A percentile compares a stretch with the other conserved stretches of the same genome.
Conservation (phyloP, 2,113 vertebrate genomes). For the Nestor notabilis region DNA sequence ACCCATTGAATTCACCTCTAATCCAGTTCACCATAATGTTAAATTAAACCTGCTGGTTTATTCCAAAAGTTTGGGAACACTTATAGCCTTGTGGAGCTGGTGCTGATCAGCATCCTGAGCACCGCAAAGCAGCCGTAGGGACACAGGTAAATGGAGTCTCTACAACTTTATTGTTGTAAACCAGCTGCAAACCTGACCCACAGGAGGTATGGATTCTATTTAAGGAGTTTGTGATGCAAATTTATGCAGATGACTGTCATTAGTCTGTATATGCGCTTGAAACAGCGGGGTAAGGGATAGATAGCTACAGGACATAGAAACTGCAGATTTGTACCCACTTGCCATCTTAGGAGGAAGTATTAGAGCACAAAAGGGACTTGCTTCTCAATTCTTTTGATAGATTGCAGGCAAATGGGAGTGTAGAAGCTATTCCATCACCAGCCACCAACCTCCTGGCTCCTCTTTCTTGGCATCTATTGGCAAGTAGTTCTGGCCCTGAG, state of each 20-base stretch:
- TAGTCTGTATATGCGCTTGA: neutral
- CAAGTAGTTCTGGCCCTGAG: fast-evolving
- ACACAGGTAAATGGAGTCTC: neutral
- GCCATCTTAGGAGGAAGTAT: neutral
- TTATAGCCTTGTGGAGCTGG: neutral
- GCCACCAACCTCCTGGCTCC: neutral
- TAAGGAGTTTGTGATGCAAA: neutral
- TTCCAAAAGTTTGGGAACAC: neutral
- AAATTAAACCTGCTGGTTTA: neutral
- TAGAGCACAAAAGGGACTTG: neutral
- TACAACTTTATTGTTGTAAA: neutral
- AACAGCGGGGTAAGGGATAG: neutral
- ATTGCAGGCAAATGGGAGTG: neutral
- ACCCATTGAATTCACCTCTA: neutral
- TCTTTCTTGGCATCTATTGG: neutral
- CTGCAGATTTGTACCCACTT: neutral
- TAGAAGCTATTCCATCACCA: neutral
- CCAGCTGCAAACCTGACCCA: neutral
- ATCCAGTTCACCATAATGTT: neutral
- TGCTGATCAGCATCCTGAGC: neutral
- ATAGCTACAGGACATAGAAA: neutral
- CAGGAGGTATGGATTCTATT: neutral
- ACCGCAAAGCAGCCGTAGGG: neutral
- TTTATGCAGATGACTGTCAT: constrained; percentile 27
- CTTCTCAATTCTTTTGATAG: neutral